Evolutionary conservation across 2,888 invertebrate genomes (phyloP).

Genomic region (Campopleginae sp.): DNA sequence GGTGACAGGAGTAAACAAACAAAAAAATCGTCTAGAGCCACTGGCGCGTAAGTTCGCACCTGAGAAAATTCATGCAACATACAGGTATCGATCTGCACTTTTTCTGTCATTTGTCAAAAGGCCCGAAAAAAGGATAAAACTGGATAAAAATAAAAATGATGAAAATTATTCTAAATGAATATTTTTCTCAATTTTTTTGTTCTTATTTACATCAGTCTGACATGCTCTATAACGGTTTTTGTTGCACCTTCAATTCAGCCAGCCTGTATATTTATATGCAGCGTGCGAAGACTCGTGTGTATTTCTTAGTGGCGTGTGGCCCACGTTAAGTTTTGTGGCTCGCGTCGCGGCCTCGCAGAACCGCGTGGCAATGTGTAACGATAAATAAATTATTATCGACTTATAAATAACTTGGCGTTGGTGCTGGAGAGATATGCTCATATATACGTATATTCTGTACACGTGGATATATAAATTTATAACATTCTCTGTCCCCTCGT

Average conservation of each 20-base stretch:
- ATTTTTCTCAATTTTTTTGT: too few relatives aligned
- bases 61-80: constrained; percentile 24
- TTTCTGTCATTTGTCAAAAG: not conserved
- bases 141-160: not conserved
- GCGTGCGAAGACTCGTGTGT: constrained; percentile 1
- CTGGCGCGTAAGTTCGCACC: constrained; percentile 26
- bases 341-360: constrained; percentile 35
- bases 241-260: not conserved
- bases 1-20: constrained; percentile 7
- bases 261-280: constrained; percentile 2
- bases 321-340: constrained; percentile 57
- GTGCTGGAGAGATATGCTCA: constrained; percentile 62
- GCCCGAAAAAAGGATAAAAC: not conserved
- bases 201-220: not conserved
- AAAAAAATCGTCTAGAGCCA: constrained; percentile 20
- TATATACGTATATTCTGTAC: not conserved
- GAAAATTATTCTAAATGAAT: too few relatives aligned
- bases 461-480: constrained; percentile 12
- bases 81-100: not conserved
- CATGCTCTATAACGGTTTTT: not conserved
- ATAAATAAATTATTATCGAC: constrained; percentile 77
- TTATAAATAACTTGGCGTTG: constrained; percentile 75
- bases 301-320: constrained; percentile 51
- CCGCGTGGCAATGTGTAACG: constrained; percentile 56
- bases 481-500: constrained; percentile 31